Conservation (phyloP, 2,888 invertebrate species). For the Oscheius sp. region DNA sequence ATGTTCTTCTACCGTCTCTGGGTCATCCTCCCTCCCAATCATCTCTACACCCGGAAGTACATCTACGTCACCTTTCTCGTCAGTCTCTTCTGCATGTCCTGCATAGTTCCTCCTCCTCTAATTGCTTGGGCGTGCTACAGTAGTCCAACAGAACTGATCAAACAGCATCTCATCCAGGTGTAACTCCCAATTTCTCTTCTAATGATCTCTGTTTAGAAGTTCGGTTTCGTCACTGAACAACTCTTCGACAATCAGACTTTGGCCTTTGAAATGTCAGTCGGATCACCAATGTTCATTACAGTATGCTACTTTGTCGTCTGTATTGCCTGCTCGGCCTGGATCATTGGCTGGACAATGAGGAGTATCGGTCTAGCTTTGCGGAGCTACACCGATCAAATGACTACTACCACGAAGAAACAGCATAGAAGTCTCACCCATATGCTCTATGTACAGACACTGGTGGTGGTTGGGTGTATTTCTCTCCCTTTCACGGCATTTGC, state of each 20-base stretch:
- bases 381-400: not conserved
- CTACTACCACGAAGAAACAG: not conserved
- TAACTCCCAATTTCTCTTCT: not conserved
- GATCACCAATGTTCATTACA: not conserved
- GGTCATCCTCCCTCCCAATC: not conserved
- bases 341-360: not conserved
- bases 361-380: not conserved
- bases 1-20: conserved; percentile 19
- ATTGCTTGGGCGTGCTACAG: conserved; percentile 14
- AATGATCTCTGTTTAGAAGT: not conserved
- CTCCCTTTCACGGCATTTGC: conserved; percentile 10
- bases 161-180: conserved; percentile 3
- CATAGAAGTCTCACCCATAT: conserved; percentile 17
- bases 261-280: conserved; percentile 5
- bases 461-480: not conserved
- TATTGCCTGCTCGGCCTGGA: not conserved
- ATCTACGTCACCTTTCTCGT: not conserved
- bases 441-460: conserved; percentile 12
- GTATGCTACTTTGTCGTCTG: conserved; percentile 1
- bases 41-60: not conserved
- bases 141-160: not conserved
- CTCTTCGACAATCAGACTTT: conserved; percentile 5
- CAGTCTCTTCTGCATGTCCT: not conserved
- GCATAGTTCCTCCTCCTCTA: conserved; percentile 5
- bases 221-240: not conserved